Conservation (phyloP, 1,140 invertebrate genomes). For the Bombyx mandarina region DNA sequence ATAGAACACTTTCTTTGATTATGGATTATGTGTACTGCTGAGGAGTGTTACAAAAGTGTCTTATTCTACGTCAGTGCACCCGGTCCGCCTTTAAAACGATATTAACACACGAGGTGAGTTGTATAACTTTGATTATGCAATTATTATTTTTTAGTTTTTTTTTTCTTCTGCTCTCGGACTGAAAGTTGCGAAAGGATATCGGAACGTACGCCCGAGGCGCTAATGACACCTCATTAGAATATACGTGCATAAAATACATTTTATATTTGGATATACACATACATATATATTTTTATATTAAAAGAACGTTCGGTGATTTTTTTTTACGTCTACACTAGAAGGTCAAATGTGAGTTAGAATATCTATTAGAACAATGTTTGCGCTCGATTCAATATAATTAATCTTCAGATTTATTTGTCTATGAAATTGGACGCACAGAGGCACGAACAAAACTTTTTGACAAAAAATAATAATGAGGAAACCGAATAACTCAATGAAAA, state of each 20-base stretch:
- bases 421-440: too few relatives aligned
- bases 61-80: constrained; percentile 44
- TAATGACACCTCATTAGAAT: constrained; percentile 24
- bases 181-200: constrained; percentile 55
- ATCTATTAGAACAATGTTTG: too few relatives aligned
- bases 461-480: too few relatives aligned
- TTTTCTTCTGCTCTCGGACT: constrained; percentile 18
- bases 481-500: too few relatives aligned
- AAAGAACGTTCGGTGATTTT: constrained; percentile 13
- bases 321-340: constrained; percentile 10
- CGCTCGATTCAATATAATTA: too few relatives aligned
- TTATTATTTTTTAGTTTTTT: constrained; percentile 30
- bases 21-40: constrained; percentile 64
- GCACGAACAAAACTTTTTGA: too few relatives aligned
- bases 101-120: constrained; percentile 38
- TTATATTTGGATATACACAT: background rate
- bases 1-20: constrained; percentile 15
- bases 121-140: constrained; percentile 31
- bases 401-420: too few relatives aligned
- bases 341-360: constrained; percentile 12
- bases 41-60: constrained; percentile 48
- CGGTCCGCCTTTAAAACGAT: constrained; percentile 41
- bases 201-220: constrained; percentile 30
- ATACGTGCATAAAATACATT: constrained; percentile 10
- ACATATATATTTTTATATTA: constrained; percentile 1